A percentile compares a stretch with the other conserved stretches of the same genome.
Conservation (phyloP, 1,140 invertebrate species). For the Lordiphosa collinella region DNA sequence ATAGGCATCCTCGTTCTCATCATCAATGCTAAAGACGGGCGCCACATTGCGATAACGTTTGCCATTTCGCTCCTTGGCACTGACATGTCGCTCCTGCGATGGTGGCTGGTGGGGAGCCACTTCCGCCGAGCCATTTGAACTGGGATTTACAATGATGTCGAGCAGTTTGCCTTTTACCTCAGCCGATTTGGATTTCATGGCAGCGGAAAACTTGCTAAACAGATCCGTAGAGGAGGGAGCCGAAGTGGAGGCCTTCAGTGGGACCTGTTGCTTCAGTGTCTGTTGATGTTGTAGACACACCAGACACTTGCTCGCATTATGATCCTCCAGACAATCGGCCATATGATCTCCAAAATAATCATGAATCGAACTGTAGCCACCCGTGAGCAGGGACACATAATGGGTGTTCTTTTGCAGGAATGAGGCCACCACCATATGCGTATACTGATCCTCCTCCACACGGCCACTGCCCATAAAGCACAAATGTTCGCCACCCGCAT, state of each 20-base stretch:
- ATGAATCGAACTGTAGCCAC: conserved; percentile 95
- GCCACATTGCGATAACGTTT: conserved; percentile 93
- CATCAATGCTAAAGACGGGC: conserved; percentile 97
- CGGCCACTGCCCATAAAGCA: conserved; percentile 98
- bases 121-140: conserved; percentile 54
- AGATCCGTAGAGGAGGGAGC: conserved; percentile 83
- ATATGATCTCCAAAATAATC: conserved; percentile 91
- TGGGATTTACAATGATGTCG: conserved; percentile 95
- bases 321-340: conserved; percentile 89
- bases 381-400: conserved; percentile 94
- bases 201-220: conserved; percentile 88
- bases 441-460: conserved; percentile 97
- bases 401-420: conserved; percentile 96
- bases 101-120: conserved; percentile 40
- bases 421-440: conserved; percentile 98
- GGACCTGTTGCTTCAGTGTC: conserved; percentile 30
- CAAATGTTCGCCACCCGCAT: conserved; percentile 96
- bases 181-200: conserved; percentile 93
- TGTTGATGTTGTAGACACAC: conserved; percentile 83
- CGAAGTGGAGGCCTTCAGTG: conserved; percentile 37
- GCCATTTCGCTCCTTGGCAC: conserved; percentile 87
- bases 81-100: conserved; percentile 87
- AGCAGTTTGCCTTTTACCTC: conserved; percentile 96
- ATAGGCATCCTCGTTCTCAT: conserved; percentile 88
- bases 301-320: conserved; percentile 88